Evolutionary conservation across 1,140 invertebrate genomes (phyloP), one percentile per base, ranked within the genome.

Genomic region (Megalopta genalis): DNA sequence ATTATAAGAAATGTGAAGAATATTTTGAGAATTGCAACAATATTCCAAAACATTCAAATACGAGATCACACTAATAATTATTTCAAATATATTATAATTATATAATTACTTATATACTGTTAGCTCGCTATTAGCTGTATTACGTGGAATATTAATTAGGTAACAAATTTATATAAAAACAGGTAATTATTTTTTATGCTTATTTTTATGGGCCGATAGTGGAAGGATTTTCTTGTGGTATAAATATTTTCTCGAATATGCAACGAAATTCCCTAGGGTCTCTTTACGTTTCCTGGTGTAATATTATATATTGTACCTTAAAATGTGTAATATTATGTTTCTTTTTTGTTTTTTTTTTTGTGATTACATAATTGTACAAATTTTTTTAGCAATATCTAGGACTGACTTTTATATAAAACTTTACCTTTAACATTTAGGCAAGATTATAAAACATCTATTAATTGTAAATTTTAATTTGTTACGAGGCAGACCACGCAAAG

Each of bases 331-430:
- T 68, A 32, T n/a, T n/a, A 74, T 62, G 75, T 75, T 80, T 64
- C 52, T 64, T 76, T 76, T 63, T 4, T n/a, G n/a, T n/a, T n/a
- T 46, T 76, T 80, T 68, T 4, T 42, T 68, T 80, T 80, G 72
- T 76, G 71, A 80, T 76, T 76, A 76, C 52, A 75, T 63, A 76
- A 68, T 21, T 80, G 72, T 80, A 80, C 72, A 80, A 80, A 80
- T 76, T 76, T 68, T 63, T 76, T 46, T 75, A 80, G 32, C 67
- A 68, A 76, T 80, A 76, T 75, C 57, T 75, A 75, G 71, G 54
- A 67, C 77, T 76, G 63, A 80, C 46, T 80, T 80, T 80, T 80
- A 68, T 54, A 68, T 75, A 66, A 63, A 68, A 68, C 39, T 62
- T 73, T 68, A 21, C 10, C 75, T 76, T 63, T 32, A 72, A 80